Evolutionary conservation across 2,797 vertebrate species (phyloP).

Genomic region (Chelon auratus): DNA sequence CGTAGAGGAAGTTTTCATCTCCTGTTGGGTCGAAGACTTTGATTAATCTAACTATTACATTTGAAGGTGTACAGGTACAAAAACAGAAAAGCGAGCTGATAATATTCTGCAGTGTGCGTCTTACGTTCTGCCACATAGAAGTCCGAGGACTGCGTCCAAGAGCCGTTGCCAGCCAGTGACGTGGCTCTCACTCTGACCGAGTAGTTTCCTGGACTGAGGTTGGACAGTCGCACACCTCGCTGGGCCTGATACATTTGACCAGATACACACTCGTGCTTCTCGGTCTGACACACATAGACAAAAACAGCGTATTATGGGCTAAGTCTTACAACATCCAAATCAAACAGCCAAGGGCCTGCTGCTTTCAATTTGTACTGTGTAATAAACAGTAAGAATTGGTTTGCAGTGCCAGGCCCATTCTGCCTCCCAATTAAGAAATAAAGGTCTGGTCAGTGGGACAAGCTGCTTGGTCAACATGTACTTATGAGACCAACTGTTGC

Average conservation of each 20-base stretch:
- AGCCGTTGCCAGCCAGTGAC: constrained; percentile 95
- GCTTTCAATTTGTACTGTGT: constrained; percentile 22
- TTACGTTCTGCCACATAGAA: constrained; percentile 94
- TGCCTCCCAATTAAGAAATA: constrained; percentile 8
- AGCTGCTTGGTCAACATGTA: constrained; percentile 6
- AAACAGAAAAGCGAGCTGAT: background rate
- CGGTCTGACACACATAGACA: constrained; percentile 69
- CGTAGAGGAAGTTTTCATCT: constrained; percentile 88
- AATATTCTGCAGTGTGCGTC: constrained; percentile 20
- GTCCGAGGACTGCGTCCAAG: constrained; percentile 91
- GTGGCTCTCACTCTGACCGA: constrained; percentile 93
- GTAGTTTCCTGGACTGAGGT: constrained; percentile 95
- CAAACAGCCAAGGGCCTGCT: constrained; percentile 4
- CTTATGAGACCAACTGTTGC: background rate
- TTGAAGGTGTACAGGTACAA: background rate
- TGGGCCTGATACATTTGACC: constrained; percentile 89
- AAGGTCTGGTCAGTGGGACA: background rate
- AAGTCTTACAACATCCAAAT: constrained; percentile 11
- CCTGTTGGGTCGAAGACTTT: constrained; percentile 75
- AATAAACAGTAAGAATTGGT: background rate
- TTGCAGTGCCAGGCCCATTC: background rate
- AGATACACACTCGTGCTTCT: constrained; percentile 94
- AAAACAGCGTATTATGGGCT: background rate
- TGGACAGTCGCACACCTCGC: constrained; percentile 88
- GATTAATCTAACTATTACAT: background rate